Evolutionary conservation across 2,888 invertebrate species (phyloP), one percentile per base, ranked within the genome.

Genomic region (Pyrrhia umbra): DNA sequence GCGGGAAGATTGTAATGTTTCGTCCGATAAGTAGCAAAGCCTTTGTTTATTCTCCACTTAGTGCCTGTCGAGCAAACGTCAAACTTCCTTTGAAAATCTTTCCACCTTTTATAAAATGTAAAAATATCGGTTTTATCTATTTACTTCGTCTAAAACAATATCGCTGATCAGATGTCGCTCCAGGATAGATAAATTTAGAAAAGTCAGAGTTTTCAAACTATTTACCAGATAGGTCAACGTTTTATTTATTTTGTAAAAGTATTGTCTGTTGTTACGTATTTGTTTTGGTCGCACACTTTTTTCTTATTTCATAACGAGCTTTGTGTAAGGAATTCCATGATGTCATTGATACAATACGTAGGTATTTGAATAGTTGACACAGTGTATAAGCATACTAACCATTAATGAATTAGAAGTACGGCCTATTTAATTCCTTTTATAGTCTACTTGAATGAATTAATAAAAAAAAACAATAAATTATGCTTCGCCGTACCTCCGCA

Each of bases 1-100:
- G 57, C 58, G 70, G 74, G 60, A 58, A 68, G 60, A 70, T 66
- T 57, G 52, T 40, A 34, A 70, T 70, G 57, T 60, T 62, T 61
- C 68, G 47, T 70, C 45, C 39, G 54, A 58, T 63, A 47, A 69
- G 76, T 56, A 65, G 47, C 68, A 51, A 67, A 71, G 57, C 37
- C 62, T 79, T 73, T 79, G 77, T 78, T 76, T 79, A 73, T 66
- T 37, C 15, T 40, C 61, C 47, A 70, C 56, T 73, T 66, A 57
- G 37, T 34, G 43, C 25, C 39, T 59, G 57, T 61, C 58, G 63
- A 50, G 61, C 16, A 51, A 68, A 78, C 56, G 63, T 58, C 54
- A 66, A 72, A 79, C 59, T 69, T 52, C 59, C 58, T 74, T 77
- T 59, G 43, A 23, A 54, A 66, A 25, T 25, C 16, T 34, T n/a